These are phyloP conservation scores for Actenoides lindsayi DNA, from an alignment of 2,113 vertebrate species.

Conservation along the genomic window DNA sequence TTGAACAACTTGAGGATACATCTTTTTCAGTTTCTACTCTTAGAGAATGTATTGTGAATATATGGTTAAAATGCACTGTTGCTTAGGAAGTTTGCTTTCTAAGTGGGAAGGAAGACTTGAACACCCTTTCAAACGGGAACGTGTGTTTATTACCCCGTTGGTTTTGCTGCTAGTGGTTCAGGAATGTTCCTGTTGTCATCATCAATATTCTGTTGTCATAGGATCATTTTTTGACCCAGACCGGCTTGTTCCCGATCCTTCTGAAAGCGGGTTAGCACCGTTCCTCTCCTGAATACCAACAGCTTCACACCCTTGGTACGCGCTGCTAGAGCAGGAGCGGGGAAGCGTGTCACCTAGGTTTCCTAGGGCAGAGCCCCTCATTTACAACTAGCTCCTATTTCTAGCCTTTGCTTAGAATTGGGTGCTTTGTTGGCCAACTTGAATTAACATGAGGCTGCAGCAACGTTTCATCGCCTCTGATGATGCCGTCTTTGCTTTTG, in stretches of 20 bases:
- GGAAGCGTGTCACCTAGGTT: not conserved
- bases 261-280: not conserved
- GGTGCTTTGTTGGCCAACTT: not conserved
- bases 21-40: not conserved
- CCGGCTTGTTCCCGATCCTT: slow-evolving; percentile 6
- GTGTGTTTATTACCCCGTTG: not conserved
- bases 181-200: slow-evolving; percentile 24
- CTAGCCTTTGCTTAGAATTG: not conserved
- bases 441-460: not conserved
- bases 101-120: not conserved
- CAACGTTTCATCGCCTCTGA: not conserved
- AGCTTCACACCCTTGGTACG: not conserved
- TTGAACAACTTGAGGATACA: not conserved
- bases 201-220: slow-evolving; percentile 15
- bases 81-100: not conserved
- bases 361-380: not conserved
- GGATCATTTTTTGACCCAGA: not conserved
- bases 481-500: not conserved
- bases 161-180: not conserved
- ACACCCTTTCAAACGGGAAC: not conserved
- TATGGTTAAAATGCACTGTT: not conserved
- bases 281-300: not conserved
- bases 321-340: not conserved
- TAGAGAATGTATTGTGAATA: not conserved
- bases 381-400: not conserved